Percentiles rank a stretch among this genome's conserved stretches.
Evolutionary conservation across 2,888 invertebrate species (phyloP).

Genomic region (Campopleginae sp.): DNA sequence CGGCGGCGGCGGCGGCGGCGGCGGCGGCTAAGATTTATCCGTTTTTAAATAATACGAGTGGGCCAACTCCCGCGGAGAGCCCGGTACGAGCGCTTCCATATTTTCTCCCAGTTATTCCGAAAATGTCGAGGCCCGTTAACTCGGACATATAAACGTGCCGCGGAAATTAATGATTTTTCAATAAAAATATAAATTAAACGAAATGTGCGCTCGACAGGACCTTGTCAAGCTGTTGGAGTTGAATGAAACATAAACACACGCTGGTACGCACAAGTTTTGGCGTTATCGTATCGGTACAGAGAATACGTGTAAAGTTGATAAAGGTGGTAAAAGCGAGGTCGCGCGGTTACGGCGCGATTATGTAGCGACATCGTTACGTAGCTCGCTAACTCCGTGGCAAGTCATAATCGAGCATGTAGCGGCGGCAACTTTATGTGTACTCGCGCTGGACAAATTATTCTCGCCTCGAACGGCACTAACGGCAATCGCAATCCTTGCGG

Average conservation of each 20-base stretch:
- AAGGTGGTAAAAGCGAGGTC: constrained; percentile 44
- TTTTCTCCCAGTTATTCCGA: constrained; percentile 10
- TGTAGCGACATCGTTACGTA: constrained; percentile 56
- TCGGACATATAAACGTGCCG: too few relatives aligned
- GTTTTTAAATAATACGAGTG: constrained; percentile 60
- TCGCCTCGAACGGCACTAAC: constrained; percentile 30
- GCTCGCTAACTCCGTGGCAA: constrained; percentile 63
- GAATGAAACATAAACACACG: constrained; percentile 55
- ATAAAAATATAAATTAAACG: background rate
- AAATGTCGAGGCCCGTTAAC: background rate
- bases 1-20: constrained; percentile 28
- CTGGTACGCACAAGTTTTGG: constrained; percentile 43
- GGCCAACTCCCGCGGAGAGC: background rate
- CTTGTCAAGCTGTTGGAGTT: background rate
- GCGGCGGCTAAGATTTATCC: constrained; percentile 63
- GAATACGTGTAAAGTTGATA: constrained; percentile 36
- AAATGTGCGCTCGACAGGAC: background rate
- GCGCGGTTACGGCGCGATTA: constrained; percentile 41
- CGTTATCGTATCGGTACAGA: constrained; percentile 43
- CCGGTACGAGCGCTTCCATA: background rate
- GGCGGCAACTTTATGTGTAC: constrained; percentile 31
- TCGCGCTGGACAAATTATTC: constrained; percentile 25
- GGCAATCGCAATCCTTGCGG: constrained; percentile 34
- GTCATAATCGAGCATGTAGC: constrained; percentile 59
- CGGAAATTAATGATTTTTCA: background rate